Conservation (phyloP, 2,888 invertebrate genomes). For the Pollenia labialis region DNA sequence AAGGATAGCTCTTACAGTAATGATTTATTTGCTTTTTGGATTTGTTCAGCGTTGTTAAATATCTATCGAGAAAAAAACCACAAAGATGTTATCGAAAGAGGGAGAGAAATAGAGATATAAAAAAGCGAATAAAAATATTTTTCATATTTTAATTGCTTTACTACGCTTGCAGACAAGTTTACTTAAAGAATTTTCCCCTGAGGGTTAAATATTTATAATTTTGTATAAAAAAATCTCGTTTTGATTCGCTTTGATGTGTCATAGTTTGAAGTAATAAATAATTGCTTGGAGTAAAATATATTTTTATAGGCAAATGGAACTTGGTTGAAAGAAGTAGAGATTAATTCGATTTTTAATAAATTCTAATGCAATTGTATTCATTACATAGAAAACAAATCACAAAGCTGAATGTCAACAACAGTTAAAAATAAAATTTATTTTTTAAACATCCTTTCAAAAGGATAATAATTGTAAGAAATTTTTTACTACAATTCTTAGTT, state of each 20-base stretch:
- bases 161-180: slow-evolving; percentile 78
- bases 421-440: too few relatives aligned
- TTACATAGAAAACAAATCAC: neutral
- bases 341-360: slow-evolving; percentile 43
- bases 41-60: neutral
- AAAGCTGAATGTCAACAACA: neutral
- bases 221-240: slow-evolving; percentile 53
- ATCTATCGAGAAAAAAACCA: slow-evolving; percentile 72
- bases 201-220: slow-evolving; percentile 42
- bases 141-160: slow-evolving; percentile 82
- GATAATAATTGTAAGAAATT: neutral
- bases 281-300: slow-evolving; percentile 63
- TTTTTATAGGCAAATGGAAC: slow-evolving; percentile 43
- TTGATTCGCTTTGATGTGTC: slow-evolving; percentile 79
- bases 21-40: slow-evolving; percentile 59
- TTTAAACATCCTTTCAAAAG: too few relatives aligned
- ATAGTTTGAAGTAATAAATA: slow-evolving; percentile 57
- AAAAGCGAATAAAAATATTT: slow-evolving; percentile 67
- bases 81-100: slow-evolving; percentile 74
- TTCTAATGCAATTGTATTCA: neutral
- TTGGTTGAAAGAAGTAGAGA: neutral
- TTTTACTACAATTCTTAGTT: neutral
- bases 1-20: neutral
- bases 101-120: neutral
- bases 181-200: slow-evolving; percentile 40